phyloP scores from a whole-genome alignment of 2,797 vertebrate genomes.

The Spatula versicolor region DNA sequence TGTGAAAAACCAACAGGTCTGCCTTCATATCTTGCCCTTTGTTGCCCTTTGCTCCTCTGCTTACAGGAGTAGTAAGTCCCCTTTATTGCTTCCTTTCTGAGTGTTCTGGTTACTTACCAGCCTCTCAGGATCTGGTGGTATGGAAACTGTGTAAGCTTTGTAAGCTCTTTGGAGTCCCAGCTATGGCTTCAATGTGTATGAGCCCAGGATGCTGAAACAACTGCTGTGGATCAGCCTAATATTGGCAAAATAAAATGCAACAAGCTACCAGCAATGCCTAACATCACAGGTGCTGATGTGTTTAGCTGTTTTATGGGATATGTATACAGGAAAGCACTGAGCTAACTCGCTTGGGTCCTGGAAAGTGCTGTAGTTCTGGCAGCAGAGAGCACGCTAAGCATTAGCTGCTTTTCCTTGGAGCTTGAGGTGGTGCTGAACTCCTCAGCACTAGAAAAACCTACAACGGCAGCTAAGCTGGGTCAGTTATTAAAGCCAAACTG shows the following conservation, averaged over 20 bases:
- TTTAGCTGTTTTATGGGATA: background rate
- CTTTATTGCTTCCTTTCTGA: background rate
- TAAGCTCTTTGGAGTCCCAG: background rate
- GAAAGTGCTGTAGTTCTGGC: background rate
- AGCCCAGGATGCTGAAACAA: background rate
- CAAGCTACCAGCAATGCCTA: background rate
- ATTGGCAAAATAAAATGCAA: background rate
- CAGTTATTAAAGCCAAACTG: background rate
- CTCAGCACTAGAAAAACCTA: accelerated
- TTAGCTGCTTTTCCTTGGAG: background rate
- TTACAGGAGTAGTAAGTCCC: background rate
- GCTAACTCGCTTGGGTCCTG: background rate
- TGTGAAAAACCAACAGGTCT: background rate
- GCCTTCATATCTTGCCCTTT: background rate
- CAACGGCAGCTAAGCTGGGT: background rate
- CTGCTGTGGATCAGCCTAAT: background rate
- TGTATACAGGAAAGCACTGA: background rate
- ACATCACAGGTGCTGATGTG: background rate
- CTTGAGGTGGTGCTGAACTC: background rate
- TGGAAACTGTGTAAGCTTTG: background rate
- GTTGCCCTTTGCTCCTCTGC: background rate
- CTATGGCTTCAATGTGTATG: background rate
- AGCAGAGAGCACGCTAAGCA: background rate
- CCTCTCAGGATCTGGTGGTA: background rate
- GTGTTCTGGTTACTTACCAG: background rate